phyloP scores from a whole-genome alignment of 2,888 invertebrate genomes.

The Branchellion lobata region DNA sequence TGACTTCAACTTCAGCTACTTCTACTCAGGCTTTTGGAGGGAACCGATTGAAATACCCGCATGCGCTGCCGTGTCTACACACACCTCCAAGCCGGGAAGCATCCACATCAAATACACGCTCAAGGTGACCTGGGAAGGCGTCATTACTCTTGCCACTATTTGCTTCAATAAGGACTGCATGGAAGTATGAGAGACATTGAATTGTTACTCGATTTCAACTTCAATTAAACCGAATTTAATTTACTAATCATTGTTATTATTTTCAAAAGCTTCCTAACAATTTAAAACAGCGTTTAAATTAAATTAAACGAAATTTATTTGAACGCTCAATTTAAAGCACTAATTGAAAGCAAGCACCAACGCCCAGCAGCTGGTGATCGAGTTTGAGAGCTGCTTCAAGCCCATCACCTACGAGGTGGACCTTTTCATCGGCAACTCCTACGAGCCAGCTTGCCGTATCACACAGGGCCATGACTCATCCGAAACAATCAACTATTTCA shows the following conservation, averaged over 20 bases:
- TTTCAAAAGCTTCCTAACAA: too few species aligned
- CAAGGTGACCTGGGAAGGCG: background rate
- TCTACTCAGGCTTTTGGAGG: conserved; percentile 12
- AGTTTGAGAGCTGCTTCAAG: background rate
- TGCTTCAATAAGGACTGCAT: too few species aligned
- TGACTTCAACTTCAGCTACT: background rate
- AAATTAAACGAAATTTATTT: too few species aligned
- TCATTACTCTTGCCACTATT: too few species aligned
- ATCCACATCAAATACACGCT: conserved; percentile 2
- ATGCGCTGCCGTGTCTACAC: background rate
- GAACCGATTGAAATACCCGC: background rate
- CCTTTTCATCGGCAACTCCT: background rate
- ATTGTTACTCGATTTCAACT: too few species aligned
- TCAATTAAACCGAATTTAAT: too few species aligned
- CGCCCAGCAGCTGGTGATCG: background rate
- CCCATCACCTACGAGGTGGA: background rate
- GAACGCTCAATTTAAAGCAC: background rate
- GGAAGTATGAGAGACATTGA: too few species aligned
- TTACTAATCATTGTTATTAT: too few species aligned
- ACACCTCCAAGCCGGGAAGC: background rate
- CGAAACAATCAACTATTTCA: too few species aligned
- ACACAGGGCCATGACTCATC: background rate
- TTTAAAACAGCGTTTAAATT: too few species aligned
- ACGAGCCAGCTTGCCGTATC: background rate
- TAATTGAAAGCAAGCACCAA: background rate